phyloP scores from a whole-genome alignment of 2,888 invertebrate species.

The Caenorhabditis doughertyi region DNA sequence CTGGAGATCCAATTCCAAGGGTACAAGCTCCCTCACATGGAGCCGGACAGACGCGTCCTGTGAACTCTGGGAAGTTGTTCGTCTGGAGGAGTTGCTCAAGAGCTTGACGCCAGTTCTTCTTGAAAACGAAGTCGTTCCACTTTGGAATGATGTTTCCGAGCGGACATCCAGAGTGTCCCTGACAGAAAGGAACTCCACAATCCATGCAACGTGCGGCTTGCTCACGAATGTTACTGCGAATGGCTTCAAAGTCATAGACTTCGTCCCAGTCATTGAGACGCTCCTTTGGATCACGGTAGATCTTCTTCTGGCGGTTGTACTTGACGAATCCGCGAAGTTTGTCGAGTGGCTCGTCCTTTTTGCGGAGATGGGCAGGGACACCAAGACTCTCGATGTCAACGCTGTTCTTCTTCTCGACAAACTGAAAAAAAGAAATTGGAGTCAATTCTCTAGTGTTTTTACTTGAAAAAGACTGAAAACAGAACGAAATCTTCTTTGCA shows the following conservation, averaged over 20 bases:
- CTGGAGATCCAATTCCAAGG: slow-evolving; percentile 94
- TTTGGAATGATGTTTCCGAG: slow-evolving; percentile 98
- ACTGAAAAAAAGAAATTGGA: slow-evolving; percentile 37
- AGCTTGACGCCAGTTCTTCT: slow-evolving; percentile 86
- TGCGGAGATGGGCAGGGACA: slow-evolving; percentile 67
- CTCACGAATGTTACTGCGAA: slow-evolving; percentile 90
- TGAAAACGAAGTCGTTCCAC: slow-evolving; percentile 98
- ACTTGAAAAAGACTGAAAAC: slow-evolving; percentile 12
- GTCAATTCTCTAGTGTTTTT: slow-evolving; percentile 31
- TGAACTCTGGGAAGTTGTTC: slow-evolving; percentile 92
- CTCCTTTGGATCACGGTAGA: slow-evolving; percentile 91
- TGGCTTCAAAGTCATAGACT: slow-evolving; percentile 88
- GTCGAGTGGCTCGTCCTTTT: slow-evolving; percentile 80
- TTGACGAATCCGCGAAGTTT: slow-evolving; percentile 91
- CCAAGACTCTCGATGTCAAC: slow-evolving; percentile 81
- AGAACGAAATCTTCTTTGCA: slow-evolving; percentile 23
- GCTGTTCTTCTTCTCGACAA: slow-evolving; percentile 58
- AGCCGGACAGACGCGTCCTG: slow-evolving; percentile 90
- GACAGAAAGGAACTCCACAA: slow-evolving; percentile 99
- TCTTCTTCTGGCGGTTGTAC: slow-evolving; percentile 91
- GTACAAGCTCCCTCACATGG: slow-evolving; percentile 99
- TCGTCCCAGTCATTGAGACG: slow-evolving; percentile 97
- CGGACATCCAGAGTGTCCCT: slow-evolving; percentile 95
- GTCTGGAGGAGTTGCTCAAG: slow-evolving; percentile 94
- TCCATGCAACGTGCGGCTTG: slow-evolving; percentile 98